Evolutionary conservation across 2,888 invertebrate genomes (phyloP), one percentile per base, ranked within the genome.

Genomic region (Patella depressa): DNA sequence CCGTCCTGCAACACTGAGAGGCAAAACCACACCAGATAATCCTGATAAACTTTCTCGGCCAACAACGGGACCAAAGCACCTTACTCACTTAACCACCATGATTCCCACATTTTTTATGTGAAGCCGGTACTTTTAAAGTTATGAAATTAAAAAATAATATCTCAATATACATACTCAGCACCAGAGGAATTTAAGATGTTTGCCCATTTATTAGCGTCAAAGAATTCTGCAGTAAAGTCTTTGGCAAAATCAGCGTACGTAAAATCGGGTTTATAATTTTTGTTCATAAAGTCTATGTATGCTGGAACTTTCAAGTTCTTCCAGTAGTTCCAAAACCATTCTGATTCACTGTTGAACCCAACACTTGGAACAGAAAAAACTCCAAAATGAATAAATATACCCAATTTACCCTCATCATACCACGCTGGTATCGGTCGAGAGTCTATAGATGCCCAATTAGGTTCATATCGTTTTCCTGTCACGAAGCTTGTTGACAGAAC

Each of bases 291-390:
- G 71, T 69, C 91, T 90, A 92, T 92, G 91, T 81, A 92, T 90
- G 73, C 90, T 85, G 83, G 92, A 90, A 71, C 4, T 24, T 55
- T 92, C 90, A 12, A 91, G 91, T 75, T 53, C n/a, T 55, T 72
- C 97, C 96, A 97, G 85, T 94, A 93, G 15, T 91, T 92, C 97
- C 97, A 98, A 91, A 97, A 97, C 98, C 98, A 98, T 93, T 97
- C 97, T 24, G 75, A 65, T 19, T 65, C 19, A 19, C 19, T 24
- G 14, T 65, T 24, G 17, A 59, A 69, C n/a, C 73, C 74, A 75
- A 78, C 82, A 75, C 83, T 84, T 15, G 90, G 90, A 5, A 92
- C 91, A 12, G 91, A 91, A 79, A 87, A 92, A 3, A 92, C 88
- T 29, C 92, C 92, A 92, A 92, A 92, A 82, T 92, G 92, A 54